Evolutionary conservation across 1,140 invertebrate species (phyloP).

Genomic region (Cyclina sinensis): DNA sequence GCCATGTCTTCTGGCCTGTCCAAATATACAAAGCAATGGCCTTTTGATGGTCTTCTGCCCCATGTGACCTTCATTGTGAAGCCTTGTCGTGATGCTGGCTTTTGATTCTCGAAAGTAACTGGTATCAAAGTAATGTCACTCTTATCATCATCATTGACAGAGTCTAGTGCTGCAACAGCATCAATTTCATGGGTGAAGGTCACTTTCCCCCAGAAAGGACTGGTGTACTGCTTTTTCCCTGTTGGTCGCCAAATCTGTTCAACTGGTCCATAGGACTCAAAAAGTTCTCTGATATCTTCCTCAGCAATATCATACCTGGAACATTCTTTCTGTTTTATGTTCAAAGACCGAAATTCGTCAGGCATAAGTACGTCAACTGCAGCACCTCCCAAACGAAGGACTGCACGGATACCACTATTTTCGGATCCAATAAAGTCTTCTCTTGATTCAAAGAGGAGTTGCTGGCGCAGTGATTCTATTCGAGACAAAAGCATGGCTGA

Average conservation of each 20-base stretch:
- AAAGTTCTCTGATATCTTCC: constrained; percentile 5
- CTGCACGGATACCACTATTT: constrained; percentile 37
- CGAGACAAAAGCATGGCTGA: constrained; percentile 8
- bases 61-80: constrained; percentile 77
- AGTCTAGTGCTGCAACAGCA: constrained; percentile 70
- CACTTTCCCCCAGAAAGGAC: constrained; percentile 73
- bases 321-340: constrained; percentile 51
- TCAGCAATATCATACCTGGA: constrained; percentile 20
- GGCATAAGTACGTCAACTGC: constrained; percentile 67
- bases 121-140: constrained; percentile 10
- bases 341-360: constrained; percentile 69
- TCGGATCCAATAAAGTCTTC: constrained; percentile 64
- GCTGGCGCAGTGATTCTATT: constrained; percentile 47
- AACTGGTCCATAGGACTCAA: constrained; percentile 21
- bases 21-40: constrained; percentile 70
- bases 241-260: constrained; percentile 32
- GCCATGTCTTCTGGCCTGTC: constrained; percentile 38
- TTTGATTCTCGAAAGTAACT: constrained; percentile 2
- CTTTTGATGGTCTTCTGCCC: constrained; percentile 73
- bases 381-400: constrained; percentile 65
- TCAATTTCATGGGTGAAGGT: constrained; percentile 68
- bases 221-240: constrained; percentile 31
- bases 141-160: constrained; percentile 28
- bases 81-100: constrained; percentile 29
- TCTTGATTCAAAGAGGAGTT: constrained; percentile 51